phyloP scores from a whole-genome alignment of 2,888 invertebrate genomes.

The Dusona sp. region DNA sequence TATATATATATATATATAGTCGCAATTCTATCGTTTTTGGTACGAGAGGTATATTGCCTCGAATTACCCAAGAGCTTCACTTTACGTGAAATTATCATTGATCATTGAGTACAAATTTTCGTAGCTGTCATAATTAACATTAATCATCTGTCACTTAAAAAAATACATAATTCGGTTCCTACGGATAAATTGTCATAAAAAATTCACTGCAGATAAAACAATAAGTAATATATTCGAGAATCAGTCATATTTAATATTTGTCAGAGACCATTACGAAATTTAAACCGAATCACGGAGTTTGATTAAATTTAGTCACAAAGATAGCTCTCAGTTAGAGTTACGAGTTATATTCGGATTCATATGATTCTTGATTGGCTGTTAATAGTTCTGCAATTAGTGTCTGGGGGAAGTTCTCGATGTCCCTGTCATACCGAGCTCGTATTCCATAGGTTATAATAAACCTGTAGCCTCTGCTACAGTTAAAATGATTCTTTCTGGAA shows the following conservation, averaged over 20 bases:
- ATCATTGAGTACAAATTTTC: conserved; percentile 13
- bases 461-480: background rate
- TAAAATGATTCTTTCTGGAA: background rate
- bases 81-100: conserved; percentile 30
- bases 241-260: background rate
- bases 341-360: background rate
- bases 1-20: too few species aligned
- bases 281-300: background rate
- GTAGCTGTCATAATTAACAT: conserved; percentile 7
- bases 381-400: background rate
- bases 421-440: background rate
- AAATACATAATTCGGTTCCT: background rate
- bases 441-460: background rate
- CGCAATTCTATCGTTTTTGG: conserved; percentile 13
- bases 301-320: background rate
- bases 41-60: background rate
- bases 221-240: background rate
- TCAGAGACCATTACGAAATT: background rate
- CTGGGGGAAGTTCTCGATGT: background rate
- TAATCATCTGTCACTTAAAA: background rate
- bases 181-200: background rate
- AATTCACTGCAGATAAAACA: background rate
- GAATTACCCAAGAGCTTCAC: conserved; percentile 42
- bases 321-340: background rate
- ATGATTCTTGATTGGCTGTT: conserved; percentile 1